Evolutionary conservation across 2,113 vertebrate genomes (phyloP), one percentile per base, ranked within the genome.

Genomic region (Suricata suricatta): DNA sequence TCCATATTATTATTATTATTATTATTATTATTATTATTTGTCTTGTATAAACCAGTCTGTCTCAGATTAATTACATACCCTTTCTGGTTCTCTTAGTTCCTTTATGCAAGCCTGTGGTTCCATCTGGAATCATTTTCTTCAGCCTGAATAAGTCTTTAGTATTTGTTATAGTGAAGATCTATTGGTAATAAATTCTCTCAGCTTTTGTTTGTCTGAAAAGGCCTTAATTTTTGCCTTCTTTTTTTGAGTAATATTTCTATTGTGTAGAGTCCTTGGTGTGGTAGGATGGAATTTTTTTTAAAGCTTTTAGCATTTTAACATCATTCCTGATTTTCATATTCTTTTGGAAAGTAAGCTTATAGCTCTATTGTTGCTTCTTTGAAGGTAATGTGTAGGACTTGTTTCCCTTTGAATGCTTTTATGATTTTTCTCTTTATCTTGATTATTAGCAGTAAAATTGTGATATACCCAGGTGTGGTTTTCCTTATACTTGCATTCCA

Each of bases 131-230:
- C 41, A 81, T 88, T 88, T 69, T 38, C 31, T 71, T 81, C 27
- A 50, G 76, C 3, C 38, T 81, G 16, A 72, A 63, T 69, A 81
- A 81, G 64, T 80, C 35, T 60, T 60, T 35, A 35, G 52, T 80
- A 71, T 88, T 77, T 86, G 71, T 77, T 44, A 52, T 69, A 60
- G 31, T 69, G 31, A 47, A 80, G 31, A 80, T 71, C 16, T 47
- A 29, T 64, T 35, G 35, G 33, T 94, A 64, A 94, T 35, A 81
- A 88, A 68, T 63, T 63, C 31, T n/a, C 63, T 93, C 38, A 88
- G 50, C 31, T 94, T 94, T 94, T 60, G n/a, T 76, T 86, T 41
- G 64, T 50, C 64, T 94, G 64, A 71, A 80, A 71, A 88, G 64
- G 7, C 25, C 31, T 88, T 64, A 38, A 38, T 64, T 52, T 82